Evolutionary conservation across 2,113 vertebrate genomes (phyloP), one percentile per base, ranked within the genome.

Genomic region (Varanus salvator): DNA sequence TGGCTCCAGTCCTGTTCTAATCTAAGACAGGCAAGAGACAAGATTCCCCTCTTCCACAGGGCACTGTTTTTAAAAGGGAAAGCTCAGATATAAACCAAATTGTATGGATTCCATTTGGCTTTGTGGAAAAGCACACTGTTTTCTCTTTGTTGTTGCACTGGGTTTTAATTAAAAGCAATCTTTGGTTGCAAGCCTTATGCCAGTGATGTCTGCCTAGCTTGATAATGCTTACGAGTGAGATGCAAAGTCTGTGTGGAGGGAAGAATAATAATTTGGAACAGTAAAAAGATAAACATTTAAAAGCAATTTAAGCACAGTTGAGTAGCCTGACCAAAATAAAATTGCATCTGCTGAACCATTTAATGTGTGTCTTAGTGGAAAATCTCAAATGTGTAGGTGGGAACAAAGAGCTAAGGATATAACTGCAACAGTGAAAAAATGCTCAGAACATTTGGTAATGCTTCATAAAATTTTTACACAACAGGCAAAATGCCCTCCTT

Each of bases 1-100:
- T 94, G 94, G 94, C 93, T 91, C 57, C 86, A 84, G 80, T 92
- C 94, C 93, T 95, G 90, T 52, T 75, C 85, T 94, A 96, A 95
- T 95, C 54, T 1, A 93, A 95, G 87, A 90, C 95, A 95, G 93
- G 91, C 87, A 92, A 92, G 87, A 93, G 90, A 78, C 6, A 93
- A 93, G 86, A 57, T 54, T 89, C 60, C 93, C 38, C 71, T 93
- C 90, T 92, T 90, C 84, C 94, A 94, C 60, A 94, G 64, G 87
- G 64, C 87, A 87, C n/a, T 88, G 27, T 92, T 38, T 78, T 84
- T 64, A 68, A 89, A 34, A n/a, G 48, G 88, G 93, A 91, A 89
- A 87, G 27, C n/a, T 93, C 86, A 90, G 90, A 93, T 94, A 89
- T 86, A 89, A 94, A 91, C n/a, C 25, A 89, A 78, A 87, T 87